Evolutionary conservation across 2,888 invertebrate species (phyloP), one percentile per base, ranked within the genome.

Genomic region (Smittia aterrima): DNA sequence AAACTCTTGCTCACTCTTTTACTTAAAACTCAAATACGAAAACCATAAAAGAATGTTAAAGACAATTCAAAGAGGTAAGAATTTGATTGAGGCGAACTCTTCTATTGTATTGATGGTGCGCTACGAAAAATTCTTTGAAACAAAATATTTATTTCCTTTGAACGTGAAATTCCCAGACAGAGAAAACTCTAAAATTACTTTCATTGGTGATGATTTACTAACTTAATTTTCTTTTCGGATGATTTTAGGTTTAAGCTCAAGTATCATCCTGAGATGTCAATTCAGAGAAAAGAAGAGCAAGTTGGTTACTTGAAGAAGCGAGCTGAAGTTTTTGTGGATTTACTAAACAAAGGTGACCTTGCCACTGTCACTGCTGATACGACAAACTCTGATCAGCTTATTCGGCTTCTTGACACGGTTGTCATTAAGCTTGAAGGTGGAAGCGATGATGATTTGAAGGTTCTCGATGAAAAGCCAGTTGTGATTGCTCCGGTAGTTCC

Each of bases 381-480:
- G 47, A 92, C 92, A 74, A 92, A 94, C 81, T 88, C 90, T 0
- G 92, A 92, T 73, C 88, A 90, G 75, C 84, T 99, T 71, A 87
- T 98, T 67, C 90, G 92, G 77, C 85, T 99, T 9, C 86, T 99
- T 75, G 99, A 99, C 82, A 93, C 97, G 74, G 97, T 96, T 54
- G 98, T 99, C 4, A 96, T 99, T 76, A 93, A 95, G 82, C 85
- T 99, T 58, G 98, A 99, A 84, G 98, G 97, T 20, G 95, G 94
- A 0, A 90, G 89, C 0, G 93, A 94, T 64, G 92, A 93, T 78
- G 98, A 98, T 83, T 84, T 97, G 18, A 91, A 91, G 78, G 86
- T 91, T 25, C 85, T 98, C n/a, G 95, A 96, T 78, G 87, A 90
- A 78, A 88, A 89, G 78, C 85, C 83, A 76, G 76, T 76, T 13